Conservation (phyloP, 2,113 vertebrate species). For the Ciconia boyciana region DNA sequence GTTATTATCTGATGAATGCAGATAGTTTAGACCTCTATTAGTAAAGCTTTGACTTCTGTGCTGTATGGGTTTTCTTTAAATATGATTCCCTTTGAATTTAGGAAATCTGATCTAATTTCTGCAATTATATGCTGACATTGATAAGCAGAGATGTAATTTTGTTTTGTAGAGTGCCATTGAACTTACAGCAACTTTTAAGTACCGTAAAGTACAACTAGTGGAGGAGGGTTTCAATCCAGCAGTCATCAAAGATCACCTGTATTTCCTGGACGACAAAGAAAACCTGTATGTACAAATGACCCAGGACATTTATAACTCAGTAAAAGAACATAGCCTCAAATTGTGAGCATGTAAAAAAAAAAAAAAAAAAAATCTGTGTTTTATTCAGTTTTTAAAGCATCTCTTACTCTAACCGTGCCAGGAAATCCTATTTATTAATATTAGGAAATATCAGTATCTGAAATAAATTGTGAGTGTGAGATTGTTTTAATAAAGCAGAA, state of each 20-base stretch:
- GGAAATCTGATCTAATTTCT: background rate
- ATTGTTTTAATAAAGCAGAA: background rate
- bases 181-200: conserved; percentile 85
- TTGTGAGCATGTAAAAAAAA: conserved; percentile 16
- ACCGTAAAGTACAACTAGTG: conserved; percentile 77
- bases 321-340: conserved; percentile 55
- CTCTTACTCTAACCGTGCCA: background rate
- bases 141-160: background rate
- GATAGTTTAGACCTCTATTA: background rate
- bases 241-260: conserved; percentile 72
- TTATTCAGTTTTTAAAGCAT: background rate
- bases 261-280: conserved; percentile 78
- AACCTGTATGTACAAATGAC: conserved; percentile 81
- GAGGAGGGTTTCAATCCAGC: conserved; percentile 82
- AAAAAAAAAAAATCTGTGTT: background rate
- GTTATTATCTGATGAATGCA: background rate
- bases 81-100: background rate
- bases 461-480: background rate
- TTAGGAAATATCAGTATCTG: background rate
- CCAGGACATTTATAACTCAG: conserved; percentile 72
- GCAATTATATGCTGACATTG: background rate
- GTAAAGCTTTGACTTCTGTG: background rate
- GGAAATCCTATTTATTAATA: background rate
- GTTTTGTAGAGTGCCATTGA: conserved; percentile 64
- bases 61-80: background rate